These are phyloP conservation scores for Tapirus terrestris DNA, from an alignment of 2,113 vertebrate genomes.

Conservation along the genomic window DNA sequence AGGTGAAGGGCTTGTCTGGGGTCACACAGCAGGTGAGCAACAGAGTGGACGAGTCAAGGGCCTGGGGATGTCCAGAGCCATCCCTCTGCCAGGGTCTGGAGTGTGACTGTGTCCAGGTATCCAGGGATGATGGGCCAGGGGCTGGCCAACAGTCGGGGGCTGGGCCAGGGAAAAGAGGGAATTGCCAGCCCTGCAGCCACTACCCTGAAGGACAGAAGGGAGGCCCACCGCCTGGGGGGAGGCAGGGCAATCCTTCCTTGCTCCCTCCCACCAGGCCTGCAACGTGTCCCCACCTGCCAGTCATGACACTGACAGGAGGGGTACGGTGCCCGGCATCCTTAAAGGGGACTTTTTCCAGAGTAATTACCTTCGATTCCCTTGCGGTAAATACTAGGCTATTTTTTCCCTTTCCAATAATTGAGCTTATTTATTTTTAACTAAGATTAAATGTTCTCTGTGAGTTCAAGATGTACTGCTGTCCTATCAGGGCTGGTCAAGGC, in stretches of 20 bases:
- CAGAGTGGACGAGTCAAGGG: background rate
- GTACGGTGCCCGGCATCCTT: background rate
- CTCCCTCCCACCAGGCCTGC: background rate
- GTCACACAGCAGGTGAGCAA: background rate
- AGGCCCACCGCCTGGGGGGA: accelerated
- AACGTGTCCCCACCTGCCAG: background rate
- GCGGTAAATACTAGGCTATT: constrained; percentile 75
- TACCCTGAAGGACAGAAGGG: accelerated
- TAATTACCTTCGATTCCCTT: constrained; percentile 83
- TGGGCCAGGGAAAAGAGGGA: too few relatives aligned
- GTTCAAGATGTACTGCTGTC: constrained; percentile 30
- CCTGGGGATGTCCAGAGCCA: background rate
- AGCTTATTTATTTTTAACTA: constrained; percentile 83
- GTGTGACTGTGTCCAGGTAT: background rate
- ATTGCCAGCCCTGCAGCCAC: background rate
- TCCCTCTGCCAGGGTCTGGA: background rate
- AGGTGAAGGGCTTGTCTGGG: background rate
- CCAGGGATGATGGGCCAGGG: background rate
- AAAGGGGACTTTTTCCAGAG: constrained; percentile 62
- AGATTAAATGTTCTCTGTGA: constrained; percentile 79
- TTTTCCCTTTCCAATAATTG: constrained; percentile 79
- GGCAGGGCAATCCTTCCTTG: accelerated
- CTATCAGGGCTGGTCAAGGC: background rate
- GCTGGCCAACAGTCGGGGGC: too few relatives aligned
- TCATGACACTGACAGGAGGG: background rate